Evolutionary conservation across 2,888 invertebrate species (phyloP).

Genomic region (Agrochola litura): DNA sequence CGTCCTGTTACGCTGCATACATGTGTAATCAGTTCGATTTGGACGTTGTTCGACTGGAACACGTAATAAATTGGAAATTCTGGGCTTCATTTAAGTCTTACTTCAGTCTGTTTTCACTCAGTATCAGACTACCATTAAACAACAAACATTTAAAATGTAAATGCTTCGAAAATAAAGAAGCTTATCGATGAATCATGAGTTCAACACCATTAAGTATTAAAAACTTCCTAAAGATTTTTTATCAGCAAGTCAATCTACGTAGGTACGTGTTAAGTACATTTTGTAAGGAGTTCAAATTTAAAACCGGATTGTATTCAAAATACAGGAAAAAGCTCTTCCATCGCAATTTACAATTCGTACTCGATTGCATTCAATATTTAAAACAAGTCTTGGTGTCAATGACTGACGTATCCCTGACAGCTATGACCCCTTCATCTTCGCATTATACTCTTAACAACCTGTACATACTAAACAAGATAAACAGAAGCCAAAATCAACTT

Average conservation of each 20-base stretch:
- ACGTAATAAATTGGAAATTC: conserved; percentile 54
- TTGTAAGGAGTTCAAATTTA: conserved; percentile 41
- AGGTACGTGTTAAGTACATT: conserved; percentile 10
- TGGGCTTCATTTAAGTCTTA: conserved; percentile 29
- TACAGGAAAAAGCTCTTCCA: conserved; percentile 52
- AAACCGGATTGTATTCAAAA: conserved; percentile 23
- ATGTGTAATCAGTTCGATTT: conserved; percentile 62
- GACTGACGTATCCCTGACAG: conserved; percentile 70
- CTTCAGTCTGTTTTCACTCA: conserved; percentile 23
- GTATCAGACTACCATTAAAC: neutral
- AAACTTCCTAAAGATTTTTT: conserved; percentile 17
- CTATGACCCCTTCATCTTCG: conserved; percentile 75
- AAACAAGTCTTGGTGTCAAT: conserved; percentile 68
- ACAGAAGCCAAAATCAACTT: conserved; percentile 48
- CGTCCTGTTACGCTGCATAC: conserved; percentile 47
- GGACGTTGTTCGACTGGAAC: conserved; percentile 39
- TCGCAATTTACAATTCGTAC: conserved; percentile 44
- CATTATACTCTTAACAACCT: conserved; percentile 68
- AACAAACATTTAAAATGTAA: neutral
- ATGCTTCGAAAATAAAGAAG: neutral
- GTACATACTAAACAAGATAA: conserved; percentile 34
- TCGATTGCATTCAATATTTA: conserved; percentile 46
- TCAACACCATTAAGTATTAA: conserved; percentile 30
- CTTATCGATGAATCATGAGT: conserved; percentile 20
- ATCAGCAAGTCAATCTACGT: conserved; percentile 6